Percentiles rank a stretch among this genome's conserved stretches.
phyloP scores from a whole-genome alignment of 30 jellyfish, hydroid and myxozoan genomes.

The Hydractinia symbiolongicarpus region DNA sequence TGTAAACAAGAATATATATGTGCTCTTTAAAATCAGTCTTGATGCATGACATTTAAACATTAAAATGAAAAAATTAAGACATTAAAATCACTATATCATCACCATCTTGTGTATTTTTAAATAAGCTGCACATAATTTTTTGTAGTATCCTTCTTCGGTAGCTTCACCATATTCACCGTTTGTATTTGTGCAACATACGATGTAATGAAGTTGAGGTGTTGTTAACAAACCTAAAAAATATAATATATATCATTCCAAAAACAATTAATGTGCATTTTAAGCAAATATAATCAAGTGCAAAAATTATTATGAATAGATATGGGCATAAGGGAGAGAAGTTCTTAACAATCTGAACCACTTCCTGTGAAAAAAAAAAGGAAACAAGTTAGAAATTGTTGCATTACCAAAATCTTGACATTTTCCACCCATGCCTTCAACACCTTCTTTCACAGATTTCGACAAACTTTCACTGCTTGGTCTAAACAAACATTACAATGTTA shows the following conservation, averaged over 20 bases:
- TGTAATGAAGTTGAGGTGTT: constrained; percentile 89
- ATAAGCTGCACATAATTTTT: constrained; percentile 67
- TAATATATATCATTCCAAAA: background rate
- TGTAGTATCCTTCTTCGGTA: constrained; percentile 75
- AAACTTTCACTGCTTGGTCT: constrained; percentile 75
- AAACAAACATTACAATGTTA: background rate
- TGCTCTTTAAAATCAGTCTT: too few relatives aligned
- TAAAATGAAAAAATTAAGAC: too few relatives aligned
- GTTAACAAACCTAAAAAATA: constrained; percentile 61
- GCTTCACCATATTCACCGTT: constrained; percentile 70
- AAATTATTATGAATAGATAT: too few relatives aligned
- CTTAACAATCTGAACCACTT: too few relatives aligned
- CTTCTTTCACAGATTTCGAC: constrained; percentile 52
- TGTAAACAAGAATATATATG: too few relatives aligned
- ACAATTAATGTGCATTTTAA: background rate
- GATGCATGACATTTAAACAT: too few relatives aligned
- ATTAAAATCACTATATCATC: background rate
- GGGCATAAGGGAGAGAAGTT: too few relatives aligned
- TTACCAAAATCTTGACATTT: constrained; percentile 62
- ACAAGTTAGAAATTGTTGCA: background rate
- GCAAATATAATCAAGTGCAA: too few relatives aligned
- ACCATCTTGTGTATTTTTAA: constrained; percentile 43
- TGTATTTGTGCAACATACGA: constrained; percentile 76
- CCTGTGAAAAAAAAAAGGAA: too few relatives aligned
- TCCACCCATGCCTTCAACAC: constrained; percentile 44